Evolutionary conservation across 2,888 invertebrate species (phyloP).

Genomic region (Hyposoter didymator): DNA sequence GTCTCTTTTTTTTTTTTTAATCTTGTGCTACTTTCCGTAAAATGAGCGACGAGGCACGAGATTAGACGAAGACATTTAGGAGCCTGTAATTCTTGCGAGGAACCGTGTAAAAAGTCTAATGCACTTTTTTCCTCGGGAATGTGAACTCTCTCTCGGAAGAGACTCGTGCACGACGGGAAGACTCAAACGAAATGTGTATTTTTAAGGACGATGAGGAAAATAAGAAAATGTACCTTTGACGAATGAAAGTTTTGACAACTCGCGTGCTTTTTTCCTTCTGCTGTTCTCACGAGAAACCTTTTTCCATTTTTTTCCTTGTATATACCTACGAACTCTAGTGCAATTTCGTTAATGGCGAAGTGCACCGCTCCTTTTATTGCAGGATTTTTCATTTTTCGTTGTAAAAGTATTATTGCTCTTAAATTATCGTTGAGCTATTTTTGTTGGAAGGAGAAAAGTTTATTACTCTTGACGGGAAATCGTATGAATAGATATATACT

Average conservation of each 20-base stretch:
- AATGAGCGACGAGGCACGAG: conserved; percentile 29
- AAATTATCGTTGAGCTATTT: neutral
- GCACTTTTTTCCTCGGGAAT: conserved; percentile 4
- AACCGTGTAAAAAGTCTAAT: neutral
- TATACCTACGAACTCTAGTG: neutral
- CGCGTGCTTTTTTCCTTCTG: neutral
- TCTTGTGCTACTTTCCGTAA: conserved; percentile 23
- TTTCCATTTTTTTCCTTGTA: neutral
- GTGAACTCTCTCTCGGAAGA: conserved; percentile 6
- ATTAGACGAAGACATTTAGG: conserved; percentile 39
- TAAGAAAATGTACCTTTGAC: conserved; percentile 36
- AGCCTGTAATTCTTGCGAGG: conserved; percentile 18
- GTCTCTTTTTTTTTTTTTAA: neutral
- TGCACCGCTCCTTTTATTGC: conserved; percentile 45
- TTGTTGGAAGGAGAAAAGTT: neutral
- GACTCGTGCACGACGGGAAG: neutral
- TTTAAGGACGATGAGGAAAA: neutral
- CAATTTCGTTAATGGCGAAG: conserved; percentile 15
- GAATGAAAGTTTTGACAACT: conserved; percentile 33
- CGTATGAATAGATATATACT: neutral
- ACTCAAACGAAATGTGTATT: conserved; percentile 6
- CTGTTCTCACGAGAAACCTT: neutral
- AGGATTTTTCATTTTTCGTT: conserved; percentile 50
- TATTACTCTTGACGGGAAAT: neutral
- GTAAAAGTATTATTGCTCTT: neutral